These are phyloP conservation scores for Caenorhabditis sp. DNA, from an alignment of 2,888 invertebrate genomes.

Conservation along the genomic window DNA sequence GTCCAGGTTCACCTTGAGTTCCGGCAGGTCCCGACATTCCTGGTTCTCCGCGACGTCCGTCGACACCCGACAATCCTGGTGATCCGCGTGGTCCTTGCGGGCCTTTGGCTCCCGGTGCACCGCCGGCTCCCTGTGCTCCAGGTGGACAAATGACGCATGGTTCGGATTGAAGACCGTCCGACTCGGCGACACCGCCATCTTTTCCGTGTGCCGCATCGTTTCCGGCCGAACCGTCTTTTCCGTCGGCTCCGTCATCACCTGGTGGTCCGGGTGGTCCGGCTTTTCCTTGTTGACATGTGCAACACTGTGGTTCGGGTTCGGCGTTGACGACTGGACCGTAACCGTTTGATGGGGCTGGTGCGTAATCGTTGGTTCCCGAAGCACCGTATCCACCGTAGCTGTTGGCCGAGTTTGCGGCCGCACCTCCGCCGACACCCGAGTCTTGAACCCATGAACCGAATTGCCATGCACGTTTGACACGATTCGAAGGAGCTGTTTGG, in stretches of 20 bases:
- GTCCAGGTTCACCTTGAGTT: conserved; percentile 51
- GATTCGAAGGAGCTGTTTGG: conserved; percentile 28
- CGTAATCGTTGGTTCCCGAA: conserved; percentile 21
- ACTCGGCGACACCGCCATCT: conserved; percentile 66
- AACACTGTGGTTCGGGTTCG: conserved; percentile 58
- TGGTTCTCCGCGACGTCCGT: conserved; percentile 62
- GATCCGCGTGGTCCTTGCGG: conserved; percentile 62
- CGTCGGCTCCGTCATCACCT: conserved; percentile 45
- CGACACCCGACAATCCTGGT: conserved; percentile 56
- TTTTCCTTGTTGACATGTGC: conserved; percentile 61
- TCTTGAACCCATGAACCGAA: conserved; percentile 54
- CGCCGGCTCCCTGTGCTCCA: conserved; percentile 59
- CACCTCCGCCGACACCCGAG: conserved; percentile 45
- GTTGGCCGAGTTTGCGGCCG: conserved; percentile 5
- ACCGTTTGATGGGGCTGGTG: conserved; percentile 24
- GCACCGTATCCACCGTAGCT: conserved; percentile 47
- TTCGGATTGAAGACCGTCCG: conserved; percentile 51
- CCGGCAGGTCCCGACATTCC: conserved; percentile 67
- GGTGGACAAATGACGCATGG: conserved; percentile 67
- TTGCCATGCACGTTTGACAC: conserved; percentile 49
- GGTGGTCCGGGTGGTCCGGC: conserved; percentile 49
- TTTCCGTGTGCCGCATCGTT: conserved; percentile 49
- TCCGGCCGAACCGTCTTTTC: conserved; percentile 48
- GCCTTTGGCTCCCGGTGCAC: conserved; percentile 61
- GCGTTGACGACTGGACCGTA: conserved; percentile 57